Base-by-base conservation (phyloP, 2,888 invertebrate genomes). In the Rhagonycha lutea region DNA sequence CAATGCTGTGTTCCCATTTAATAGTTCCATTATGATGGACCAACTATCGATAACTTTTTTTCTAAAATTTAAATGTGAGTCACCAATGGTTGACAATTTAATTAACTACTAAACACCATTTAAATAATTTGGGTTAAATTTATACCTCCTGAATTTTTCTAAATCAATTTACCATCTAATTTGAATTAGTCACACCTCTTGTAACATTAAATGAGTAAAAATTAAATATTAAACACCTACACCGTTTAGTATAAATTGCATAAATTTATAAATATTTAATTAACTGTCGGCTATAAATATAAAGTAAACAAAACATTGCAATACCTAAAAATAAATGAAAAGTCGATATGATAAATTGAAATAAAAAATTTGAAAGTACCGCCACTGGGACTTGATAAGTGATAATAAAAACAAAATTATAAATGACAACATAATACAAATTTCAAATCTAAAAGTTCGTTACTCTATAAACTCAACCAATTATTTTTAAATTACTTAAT, bases 41-140 rank as follows among this genome's bases (percentile, higher is more conserved):
- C 61, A 47, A 67, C 26, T 71, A 71, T 72, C 72, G 32, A 72
- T 72, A 68, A 68, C 67, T 72, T 61, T 72, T 68, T 68, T 72
- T 61, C 14, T 68, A 63, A 47, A 69, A 68, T 68, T 68, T 61
- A 72, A 47, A 60, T 72, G 61, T 72, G 72, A 72, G 72, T 72
- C 72, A 72, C 29, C 61, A 29, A 26, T 18, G 24, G 62, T 14
- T 28, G 70, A 29, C 60, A 69, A 72, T 60, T 60, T 26, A 67
- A 47, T 47, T 60, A 47, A 32, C 32, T 29, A 32, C 70, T 61
- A 26, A 69, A 28, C 14, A 24, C 71, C 23, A 14, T 71, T 71
- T 71, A 65, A 63, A 32, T 63, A 65, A 71, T 32, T 65, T 62
- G 23, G 70, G 29, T 70, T 70, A 62, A 28, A 62, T 28, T 32